These are phyloP conservation scores for Sebastiscus tertius DNA, from an alignment of 2,797 vertebrate species.

Conservation along the genomic window DNA sequence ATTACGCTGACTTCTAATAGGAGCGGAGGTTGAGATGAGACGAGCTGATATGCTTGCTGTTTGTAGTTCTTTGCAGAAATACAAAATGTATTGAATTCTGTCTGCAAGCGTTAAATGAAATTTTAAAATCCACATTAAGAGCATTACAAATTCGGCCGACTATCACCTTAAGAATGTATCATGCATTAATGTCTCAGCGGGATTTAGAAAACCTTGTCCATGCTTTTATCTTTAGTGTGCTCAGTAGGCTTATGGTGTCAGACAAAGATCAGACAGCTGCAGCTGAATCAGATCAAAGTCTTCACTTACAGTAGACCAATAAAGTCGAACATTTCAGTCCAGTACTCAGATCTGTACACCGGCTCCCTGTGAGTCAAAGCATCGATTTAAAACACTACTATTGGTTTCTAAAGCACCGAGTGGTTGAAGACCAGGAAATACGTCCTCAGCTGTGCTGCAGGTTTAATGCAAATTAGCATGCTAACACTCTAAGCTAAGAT, in stretches of 20 bases:
- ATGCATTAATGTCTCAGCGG: neutral
- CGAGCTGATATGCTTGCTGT: neutral
- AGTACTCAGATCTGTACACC: neutral
- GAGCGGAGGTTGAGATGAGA: neutral
- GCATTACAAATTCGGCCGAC: neutral
- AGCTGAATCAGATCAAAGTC: neutral
- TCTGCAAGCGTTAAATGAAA: neutral
- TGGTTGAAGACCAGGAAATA: too few species aligned
- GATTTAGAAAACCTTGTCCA: neutral
- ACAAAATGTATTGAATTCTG: neutral
- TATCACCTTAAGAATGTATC: neutral
- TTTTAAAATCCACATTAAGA: neutral
- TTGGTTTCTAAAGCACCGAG: too few species aligned
- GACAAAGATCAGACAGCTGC: neutral
- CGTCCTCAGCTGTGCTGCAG: too few species aligned
- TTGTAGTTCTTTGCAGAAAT: neutral
- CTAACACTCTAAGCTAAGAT: too few species aligned
- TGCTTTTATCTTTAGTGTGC: neutral
- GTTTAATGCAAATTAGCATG: too few species aligned
- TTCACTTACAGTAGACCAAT: neutral
- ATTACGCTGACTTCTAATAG: neutral
- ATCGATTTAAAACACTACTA: neutral
- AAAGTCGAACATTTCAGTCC: neutral
- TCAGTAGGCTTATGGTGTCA: neutral
- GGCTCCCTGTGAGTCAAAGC: neutral